A percentile compares a stretch with the other conserved stretches of the same genome.
phyloP scores from a whole-genome alignment of 2,888 invertebrate species.

The Drosophila mercatorum region DNA sequence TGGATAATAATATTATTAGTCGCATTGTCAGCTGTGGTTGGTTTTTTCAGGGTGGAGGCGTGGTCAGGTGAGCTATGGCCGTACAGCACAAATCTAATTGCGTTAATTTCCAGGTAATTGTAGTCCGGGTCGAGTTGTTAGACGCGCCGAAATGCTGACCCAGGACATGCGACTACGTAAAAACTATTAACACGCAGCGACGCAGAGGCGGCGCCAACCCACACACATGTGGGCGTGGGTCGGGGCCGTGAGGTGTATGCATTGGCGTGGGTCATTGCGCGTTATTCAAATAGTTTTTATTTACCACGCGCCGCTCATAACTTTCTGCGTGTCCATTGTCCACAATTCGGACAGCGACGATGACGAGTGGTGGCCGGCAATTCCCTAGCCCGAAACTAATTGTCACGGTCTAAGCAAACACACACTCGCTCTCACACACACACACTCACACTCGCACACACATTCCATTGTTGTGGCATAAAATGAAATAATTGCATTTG shows the following conservation, averaged over 20 bases:
- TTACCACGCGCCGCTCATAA: constrained; percentile 59
- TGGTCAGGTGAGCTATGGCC: constrained; percentile 4
- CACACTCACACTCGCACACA: neutral
- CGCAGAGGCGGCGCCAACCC: constrained; percentile 2
- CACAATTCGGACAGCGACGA: constrained; percentile 33
- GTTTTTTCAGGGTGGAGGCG: constrained; percentile 5
- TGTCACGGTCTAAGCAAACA: constrained; percentile 48
- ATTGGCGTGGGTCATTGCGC: constrained; percentile 45
- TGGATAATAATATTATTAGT: constrained; percentile 36
- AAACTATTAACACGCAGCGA: constrained; percentile 70
- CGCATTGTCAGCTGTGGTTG: constrained; percentile 7
- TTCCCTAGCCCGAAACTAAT: constrained; percentile 57
- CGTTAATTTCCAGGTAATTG: constrained; percentile 78
- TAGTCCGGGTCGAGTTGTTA: constrained; percentile 33
- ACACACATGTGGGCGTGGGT: constrained; percentile 27
- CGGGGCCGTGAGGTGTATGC: neutral
- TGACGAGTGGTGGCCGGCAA: constrained; percentile 38
- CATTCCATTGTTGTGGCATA: constrained; percentile 50
- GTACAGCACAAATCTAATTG: constrained; percentile 66
- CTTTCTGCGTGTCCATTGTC: constrained; percentile 57
- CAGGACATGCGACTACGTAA: constrained; percentile 63
- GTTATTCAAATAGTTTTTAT: constrained; percentile 79
- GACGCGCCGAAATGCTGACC: constrained; percentile 16
- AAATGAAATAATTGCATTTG: constrained; percentile 77
- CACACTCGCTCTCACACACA: neutral